Percentiles rank a stretch among this genome's conserved stretches.
These are phyloP conservation scores for Heliopora coerulea DNA, from an alignment of 92 coral and sea anemone species.

Conservation along the genomic window DNA sequence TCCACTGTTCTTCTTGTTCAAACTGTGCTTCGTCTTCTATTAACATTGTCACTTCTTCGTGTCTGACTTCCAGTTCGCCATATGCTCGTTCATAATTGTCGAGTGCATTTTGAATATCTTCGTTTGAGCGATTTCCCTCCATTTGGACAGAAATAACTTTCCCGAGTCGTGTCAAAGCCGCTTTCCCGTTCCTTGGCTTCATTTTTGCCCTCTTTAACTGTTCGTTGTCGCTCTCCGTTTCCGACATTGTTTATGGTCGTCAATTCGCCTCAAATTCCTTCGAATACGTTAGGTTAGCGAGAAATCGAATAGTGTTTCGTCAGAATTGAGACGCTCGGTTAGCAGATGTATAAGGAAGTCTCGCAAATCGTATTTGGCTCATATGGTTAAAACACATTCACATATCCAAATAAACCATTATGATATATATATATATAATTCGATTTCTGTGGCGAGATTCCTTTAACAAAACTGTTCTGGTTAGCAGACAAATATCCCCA, in stretches of 20 bases:
- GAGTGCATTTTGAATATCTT: conserved; percentile 33
- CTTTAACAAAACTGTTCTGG: too few species aligned
- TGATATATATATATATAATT: not conserved
- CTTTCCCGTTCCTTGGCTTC: conserved; percentile 45
- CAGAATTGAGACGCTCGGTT: conserved; percentile 18
- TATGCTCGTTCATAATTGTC: conserved; percentile 14
- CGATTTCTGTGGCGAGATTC: conserved; percentile 15
- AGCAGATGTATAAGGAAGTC: not conserved
- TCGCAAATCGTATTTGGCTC: conserved; percentile 12
- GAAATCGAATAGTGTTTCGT: conserved; percentile 55
- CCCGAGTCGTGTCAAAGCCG: conserved; percentile 41
- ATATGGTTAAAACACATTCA: not conserved
- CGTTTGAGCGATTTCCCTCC: conserved; percentile 36
- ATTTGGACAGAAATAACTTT: conserved; percentile 23
- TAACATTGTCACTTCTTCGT: conserved; percentile 1
- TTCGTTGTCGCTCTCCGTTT: conserved; percentile 13
- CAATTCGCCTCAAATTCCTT: conserved; percentile 35
- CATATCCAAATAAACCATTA: not conserved
- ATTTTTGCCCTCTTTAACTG: conserved; percentile 47
- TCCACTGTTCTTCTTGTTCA: conserved; percentile 25
- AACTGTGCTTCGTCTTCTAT: conserved; percentile 31
- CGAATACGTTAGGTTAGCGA: conserved; percentile 42
- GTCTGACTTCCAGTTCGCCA: not conserved
- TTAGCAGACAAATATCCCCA: too few species aligned
- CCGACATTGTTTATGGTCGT: not conserved